A percentile compares a stretch with the other conserved stretches of the same genome.
These are phyloP conservation scores for Clarias batrachus DNA, from an alignment of 2,113 vertebrate species.

Conservation along the genomic window DNA sequence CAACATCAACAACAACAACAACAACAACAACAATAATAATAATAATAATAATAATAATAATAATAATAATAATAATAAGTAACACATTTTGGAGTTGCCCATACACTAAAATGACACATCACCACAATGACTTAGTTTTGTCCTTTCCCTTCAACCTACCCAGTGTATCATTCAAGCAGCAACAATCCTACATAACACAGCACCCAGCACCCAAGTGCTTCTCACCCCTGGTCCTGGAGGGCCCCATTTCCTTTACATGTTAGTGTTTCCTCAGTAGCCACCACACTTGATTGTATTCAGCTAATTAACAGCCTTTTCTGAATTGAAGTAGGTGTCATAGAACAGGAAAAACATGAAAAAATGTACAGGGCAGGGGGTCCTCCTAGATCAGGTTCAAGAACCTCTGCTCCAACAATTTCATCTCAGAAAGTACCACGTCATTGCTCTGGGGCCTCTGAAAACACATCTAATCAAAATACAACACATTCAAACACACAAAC, in stretches of 20 bases:
- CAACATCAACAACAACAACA: not conserved
- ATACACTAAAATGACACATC: not conserved
- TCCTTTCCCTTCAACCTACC: not conserved
- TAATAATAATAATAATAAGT: not conserved
- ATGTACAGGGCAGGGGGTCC: too few species aligned
- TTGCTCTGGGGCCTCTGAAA: not conserved
- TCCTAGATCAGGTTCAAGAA: too few species aligned
- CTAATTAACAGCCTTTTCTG: too few species aligned
- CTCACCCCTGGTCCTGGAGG: too few species aligned
- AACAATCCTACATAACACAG: not conserved
- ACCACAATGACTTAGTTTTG: not conserved
- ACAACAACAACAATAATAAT: not conserved
- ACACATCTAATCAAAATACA: not conserved
- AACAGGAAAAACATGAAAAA: too few species aligned
- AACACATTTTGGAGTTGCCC: not conserved
- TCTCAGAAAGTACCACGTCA: not conserved
- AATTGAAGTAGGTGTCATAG: too few species aligned
- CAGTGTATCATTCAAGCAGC: not conserved
- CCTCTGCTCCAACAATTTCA: too few species aligned
- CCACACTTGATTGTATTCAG: too few species aligned
- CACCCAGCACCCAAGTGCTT: too few species aligned
- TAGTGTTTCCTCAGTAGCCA: too few species aligned
- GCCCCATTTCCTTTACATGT: too few species aligned
- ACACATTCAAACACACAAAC: not conserved
- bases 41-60: not conserved